Evolutionary conservation across 2,113 vertebrate species (phyloP), one percentile per base, ranked within the genome.

Genomic region (Rallus limicola): DNA sequence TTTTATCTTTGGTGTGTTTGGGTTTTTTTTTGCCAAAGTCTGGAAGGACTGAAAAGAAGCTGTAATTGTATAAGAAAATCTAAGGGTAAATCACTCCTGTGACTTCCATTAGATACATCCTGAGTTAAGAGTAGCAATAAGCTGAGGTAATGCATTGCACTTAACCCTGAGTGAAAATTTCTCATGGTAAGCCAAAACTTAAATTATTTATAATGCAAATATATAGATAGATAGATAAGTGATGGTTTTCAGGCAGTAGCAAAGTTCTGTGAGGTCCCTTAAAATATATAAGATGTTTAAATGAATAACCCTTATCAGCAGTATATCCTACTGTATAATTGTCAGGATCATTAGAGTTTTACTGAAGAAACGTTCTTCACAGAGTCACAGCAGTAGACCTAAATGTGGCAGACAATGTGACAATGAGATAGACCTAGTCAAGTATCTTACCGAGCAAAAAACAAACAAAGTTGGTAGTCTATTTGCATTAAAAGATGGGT

Each of bases 211-310:
- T 92, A 83, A 83, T 65, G 34, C 38, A 71, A 92, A 72, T 31
- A 64, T 60, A 74, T 36, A 36, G 36, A 36, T 69, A 77, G 26
- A 34, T 26, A 86, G 34, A 56, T 33, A 90, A 83, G 31, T 18
- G 26, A 79, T 4, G 11, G 31, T 71, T 88, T 92, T 92, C 62
- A 79, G 28, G 23, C 28, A 42, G 31, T 63, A 91, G 25, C 55
- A 91, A 88, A 88, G 70, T 90, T 92, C 59, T 65, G 6, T 56
- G n/a, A 85, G 50, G n/a, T 40, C 44, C 44, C 50, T 78, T 90
- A 77, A 94, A 94, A 91, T 77, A 85, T 83, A 87, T 67, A 77
- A 50, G 31, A 40, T 50, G 13, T 42, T 84, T 80, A 91, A 94
- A 82, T 77, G 28, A 93, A 68, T 58, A 74, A 24, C 4, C 13